These are phyloP conservation scores for Oreochromis aureus DNA, from an alignment of 2,113 vertebrate genomes.

Conservation along the genomic window DNA sequence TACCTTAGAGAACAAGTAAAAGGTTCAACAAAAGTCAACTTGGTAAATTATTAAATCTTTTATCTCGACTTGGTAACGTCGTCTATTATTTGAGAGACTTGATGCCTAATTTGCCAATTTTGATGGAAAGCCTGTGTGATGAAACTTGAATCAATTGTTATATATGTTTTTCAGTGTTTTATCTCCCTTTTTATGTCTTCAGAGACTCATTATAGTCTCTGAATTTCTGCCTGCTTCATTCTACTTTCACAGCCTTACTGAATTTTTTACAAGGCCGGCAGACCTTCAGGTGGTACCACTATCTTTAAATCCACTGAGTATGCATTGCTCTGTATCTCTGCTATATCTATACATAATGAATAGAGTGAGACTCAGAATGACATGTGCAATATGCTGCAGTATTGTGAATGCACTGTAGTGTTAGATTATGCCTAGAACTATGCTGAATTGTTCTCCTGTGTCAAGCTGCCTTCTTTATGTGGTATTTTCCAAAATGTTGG, in stretches of 20 bases:
- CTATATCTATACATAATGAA: conserved; percentile 49
- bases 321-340: conserved; percentile 12
- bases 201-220: conserved; percentile 43
- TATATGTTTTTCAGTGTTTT: conserved; percentile 18
- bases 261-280: conserved; percentile 46
- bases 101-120: conserved; percentile 42
- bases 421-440: neutral
- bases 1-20: conserved; percentile 19
- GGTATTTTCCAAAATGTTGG: neutral
- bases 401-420: neutral
- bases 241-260: conserved; percentile 8
- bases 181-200: conserved; percentile 33
- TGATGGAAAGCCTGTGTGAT: conserved; percentile 21
- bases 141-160: conserved; percentile 36
- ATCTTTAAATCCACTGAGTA: conserved; percentile 33
- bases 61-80: neutral
- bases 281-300: conserved; percentile 33
- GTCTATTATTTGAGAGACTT: conserved; percentile 17
- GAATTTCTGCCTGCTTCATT: conserved; percentile 32
- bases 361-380: neutral
- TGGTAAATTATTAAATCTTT: conserved; percentile 56
- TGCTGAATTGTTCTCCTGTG: neutral
- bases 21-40: conserved; percentile 43
- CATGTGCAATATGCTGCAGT: neutral
- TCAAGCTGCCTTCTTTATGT: neutral